phyloP scores from a whole-genome alignment of 2,888 invertebrate genomes.

The Oligia strigilis region DNA sequence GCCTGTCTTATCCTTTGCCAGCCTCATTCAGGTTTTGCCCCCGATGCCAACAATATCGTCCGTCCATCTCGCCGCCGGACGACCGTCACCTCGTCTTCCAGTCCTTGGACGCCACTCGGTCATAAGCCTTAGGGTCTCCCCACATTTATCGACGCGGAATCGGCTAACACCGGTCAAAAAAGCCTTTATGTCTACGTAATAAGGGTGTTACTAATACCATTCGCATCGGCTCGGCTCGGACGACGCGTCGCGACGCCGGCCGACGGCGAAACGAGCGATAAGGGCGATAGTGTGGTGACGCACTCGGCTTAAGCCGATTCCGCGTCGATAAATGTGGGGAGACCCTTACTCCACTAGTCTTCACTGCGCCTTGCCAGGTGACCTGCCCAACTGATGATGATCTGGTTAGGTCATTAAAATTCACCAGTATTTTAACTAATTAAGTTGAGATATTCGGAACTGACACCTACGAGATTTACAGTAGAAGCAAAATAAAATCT shows the following conservation, averaged over 20 bases:
- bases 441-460: not conserved
- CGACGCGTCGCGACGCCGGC: too few relatives aligned
- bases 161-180: too few relatives aligned
- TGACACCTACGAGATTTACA: not conserved
- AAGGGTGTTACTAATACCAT: too few relatives aligned
- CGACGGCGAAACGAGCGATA: too few relatives aligned
- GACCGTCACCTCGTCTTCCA: not conserved
- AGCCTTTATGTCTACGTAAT: too few relatives aligned
- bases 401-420: not conserved
- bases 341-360: not conserved
- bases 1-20: not conserved
- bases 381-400: not conserved
- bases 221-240: too few relatives aligned
- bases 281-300: too few relatives aligned
- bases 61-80: not conserved
- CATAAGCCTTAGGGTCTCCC: too few relatives aligned
- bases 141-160: too few relatives aligned
- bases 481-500: not conserved
- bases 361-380: not conserved
- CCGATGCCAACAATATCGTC: not conserved
- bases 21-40: not conserved
- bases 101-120: not conserved
- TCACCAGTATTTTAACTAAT: not conserved
- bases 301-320: too few relatives aligned
- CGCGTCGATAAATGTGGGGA: too few relatives aligned